Percentiles rank a stretch among this genome's conserved stretches.
Evolutionary conservation across 1,140 invertebrate genomes (phyloP).

Genomic region (Zaprionus nigranus): DNA sequence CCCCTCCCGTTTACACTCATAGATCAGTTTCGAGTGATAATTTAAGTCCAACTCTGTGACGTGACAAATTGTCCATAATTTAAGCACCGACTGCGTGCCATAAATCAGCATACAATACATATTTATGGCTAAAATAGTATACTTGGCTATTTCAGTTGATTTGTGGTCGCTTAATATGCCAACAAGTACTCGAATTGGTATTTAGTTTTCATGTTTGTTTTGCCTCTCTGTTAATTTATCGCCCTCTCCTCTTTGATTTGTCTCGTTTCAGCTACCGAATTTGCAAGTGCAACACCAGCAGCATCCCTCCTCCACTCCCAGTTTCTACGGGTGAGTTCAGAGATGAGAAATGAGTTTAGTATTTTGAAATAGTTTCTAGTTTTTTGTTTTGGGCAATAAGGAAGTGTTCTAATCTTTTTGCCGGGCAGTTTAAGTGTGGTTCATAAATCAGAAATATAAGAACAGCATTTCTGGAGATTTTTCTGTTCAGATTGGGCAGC

Average conservation of each 20-base stretch:
- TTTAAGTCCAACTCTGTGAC: constrained; percentile 59
- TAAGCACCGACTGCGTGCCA: constrained; percentile 11
- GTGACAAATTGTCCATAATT: constrained; percentile 53
- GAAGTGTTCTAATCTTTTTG: constrained; percentile 24
- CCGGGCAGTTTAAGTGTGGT: not conserved
- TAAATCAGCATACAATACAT: constrained; percentile 3
- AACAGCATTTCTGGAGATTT: not conserved
- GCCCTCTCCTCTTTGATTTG: not conserved
- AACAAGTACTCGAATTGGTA: constrained; percentile 11
- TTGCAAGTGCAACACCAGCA: constrained; percentile 14
- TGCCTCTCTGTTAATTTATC: constrained; percentile 1
- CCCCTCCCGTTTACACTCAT: constrained; percentile 27
- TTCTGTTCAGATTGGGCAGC: not conserved
- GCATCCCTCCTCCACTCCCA: not conserved
- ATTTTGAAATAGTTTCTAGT: constrained; percentile 5
- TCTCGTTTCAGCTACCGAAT: constrained; percentile 52
- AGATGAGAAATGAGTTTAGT: not conserved
- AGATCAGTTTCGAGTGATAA: constrained; percentile 70
- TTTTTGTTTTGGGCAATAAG: constrained; percentile 9
- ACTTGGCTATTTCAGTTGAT: constrained; percentile 17
- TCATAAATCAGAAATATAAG: constrained; percentile 12
- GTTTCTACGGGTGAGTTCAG: constrained; percentile 52
- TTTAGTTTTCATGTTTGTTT: constrained; percentile 11
- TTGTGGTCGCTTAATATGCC: constrained; percentile 27
- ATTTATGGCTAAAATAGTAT: not conserved